These are phyloP conservation scores for Plagiodera versicolora DNA, from an alignment of 2,888 invertebrate species.

Conservation along the genomic window DNA sequence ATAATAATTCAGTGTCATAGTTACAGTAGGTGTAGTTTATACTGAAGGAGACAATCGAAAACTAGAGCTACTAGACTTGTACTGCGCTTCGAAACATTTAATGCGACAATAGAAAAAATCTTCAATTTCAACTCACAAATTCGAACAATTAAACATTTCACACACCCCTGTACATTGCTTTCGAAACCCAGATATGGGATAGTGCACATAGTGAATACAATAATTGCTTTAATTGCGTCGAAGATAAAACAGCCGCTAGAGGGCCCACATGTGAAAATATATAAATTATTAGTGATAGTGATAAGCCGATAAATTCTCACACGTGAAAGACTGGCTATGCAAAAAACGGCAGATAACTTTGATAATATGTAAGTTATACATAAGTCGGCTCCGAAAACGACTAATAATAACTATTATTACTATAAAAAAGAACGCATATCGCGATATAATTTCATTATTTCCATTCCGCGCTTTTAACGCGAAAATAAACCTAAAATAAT, in stretches of 20 bases:
- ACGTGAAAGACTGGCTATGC: conserved; percentile 9
- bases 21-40: no score
- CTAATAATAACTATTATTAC: not conserved
- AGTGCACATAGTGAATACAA: conserved; percentile 19
- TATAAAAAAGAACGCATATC: no score
- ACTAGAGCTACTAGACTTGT: no score
- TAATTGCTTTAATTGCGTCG: conserved; percentile 21
- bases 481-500: no score
- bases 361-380: not conserved
- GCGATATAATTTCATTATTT: no score
- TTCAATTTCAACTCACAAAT: no score
- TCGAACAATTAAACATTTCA: not conserved
- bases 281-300: not conserved
- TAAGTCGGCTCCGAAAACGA: not conserved
- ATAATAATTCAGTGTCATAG: no score
- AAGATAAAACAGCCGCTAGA: conserved; percentile 21
- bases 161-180: not conserved
- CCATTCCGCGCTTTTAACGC: no score
- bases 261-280: conserved; percentile 25
- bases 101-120: no score
- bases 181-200: conserved; percentile 9
- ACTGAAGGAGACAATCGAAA: no score
- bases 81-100: no score
- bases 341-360: conserved; percentile 9
- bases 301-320: conserved; percentile 8